phyloP scores from a whole-genome alignment of 2,113 vertebrate genomes.

The Toxotes chatareus region DNA sequence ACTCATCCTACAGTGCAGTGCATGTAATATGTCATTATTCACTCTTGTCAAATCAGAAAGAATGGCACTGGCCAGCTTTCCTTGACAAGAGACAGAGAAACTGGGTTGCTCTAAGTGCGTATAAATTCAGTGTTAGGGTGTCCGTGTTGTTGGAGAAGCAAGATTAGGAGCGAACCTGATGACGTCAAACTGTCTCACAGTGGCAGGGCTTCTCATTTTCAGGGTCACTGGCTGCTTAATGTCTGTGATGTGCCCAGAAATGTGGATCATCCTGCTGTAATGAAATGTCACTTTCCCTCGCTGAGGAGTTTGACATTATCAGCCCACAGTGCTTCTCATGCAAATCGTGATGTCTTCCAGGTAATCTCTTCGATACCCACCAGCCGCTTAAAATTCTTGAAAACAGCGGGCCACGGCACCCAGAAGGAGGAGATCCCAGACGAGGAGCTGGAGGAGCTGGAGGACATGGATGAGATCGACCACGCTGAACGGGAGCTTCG shows the following conservation, averaged over 20 bases:
- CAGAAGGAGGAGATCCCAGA: slow-evolving; percentile 98
- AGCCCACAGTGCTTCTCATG: slow-evolving; percentile 6
- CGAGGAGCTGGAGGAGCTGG: slow-evolving; percentile 92
- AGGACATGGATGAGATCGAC: slow-evolving; percentile 97
- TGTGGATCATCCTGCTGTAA: background rate
- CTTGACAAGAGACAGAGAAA: background rate
- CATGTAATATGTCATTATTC: slow-evolving; percentile 5
- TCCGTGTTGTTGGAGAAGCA: background rate
- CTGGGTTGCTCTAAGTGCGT: background rate
- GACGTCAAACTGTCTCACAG: slow-evolving; percentile 11
- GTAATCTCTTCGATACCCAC: slow-evolving; percentile 97
- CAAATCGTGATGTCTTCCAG: slow-evolving; percentile 76
- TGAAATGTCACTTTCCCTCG: background rate
- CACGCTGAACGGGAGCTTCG: slow-evolving; percentile 97
- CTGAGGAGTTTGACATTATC: background rate
- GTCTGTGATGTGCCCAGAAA: background rate
- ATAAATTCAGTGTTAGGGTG: background rate
- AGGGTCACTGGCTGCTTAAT: slow-evolving; percentile 29
- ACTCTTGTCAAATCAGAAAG: background rate
- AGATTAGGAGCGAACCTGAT: background rate
- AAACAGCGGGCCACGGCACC: slow-evolving; percentile 97
- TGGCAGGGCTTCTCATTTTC: slow-evolving; percentile 17
- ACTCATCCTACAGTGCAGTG: background rate
- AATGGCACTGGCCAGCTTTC: background rate
- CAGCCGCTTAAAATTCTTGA: slow-evolving; percentile 97